Evolutionary conservation across 2,113 vertebrate species (phyloP).

Genomic region (Mystacornis crossleyi): DNA sequence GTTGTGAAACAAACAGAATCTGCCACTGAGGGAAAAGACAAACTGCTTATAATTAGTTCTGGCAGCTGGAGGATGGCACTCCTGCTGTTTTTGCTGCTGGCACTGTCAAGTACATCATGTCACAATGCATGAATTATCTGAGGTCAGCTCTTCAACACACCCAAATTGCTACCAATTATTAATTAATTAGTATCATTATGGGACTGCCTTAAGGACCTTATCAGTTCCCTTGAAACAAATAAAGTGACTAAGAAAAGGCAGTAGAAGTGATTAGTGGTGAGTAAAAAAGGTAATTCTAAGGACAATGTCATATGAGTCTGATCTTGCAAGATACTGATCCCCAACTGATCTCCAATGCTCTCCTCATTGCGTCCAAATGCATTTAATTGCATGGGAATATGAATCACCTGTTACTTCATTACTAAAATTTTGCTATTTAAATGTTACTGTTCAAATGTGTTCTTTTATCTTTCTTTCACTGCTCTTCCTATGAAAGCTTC

Average conservation of each 20-base stretch:
- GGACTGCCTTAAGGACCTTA: constrained; percentile 3
- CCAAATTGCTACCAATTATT: constrained; percentile 61
- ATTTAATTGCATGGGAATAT: not conserved
- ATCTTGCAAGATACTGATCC: not conserved
- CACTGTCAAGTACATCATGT: constrained; percentile 55
- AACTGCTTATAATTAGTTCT: constrained; percentile 67
- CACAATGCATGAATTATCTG: constrained; percentile 48
- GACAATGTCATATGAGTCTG: not conserved
- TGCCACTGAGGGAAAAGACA: constrained; percentile 36
- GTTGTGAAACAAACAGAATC: constrained; percentile 46
- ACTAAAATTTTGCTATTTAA: not conserved
- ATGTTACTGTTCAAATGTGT: not conserved
- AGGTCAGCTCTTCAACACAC: constrained; percentile 52
- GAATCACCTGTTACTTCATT: not conserved
- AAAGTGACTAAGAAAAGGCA: not conserved
- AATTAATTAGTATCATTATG: constrained; percentile 61
- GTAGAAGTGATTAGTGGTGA: not conserved
- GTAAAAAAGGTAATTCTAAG: not conserved
- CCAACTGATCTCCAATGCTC: not conserved
- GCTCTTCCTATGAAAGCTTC: not conserved
- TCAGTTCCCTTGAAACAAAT: constrained; percentile 10
- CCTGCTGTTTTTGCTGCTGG: constrained; percentile 66
- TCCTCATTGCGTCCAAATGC: not conserved
- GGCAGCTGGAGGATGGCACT: constrained; percentile 64
- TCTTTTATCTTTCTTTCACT: not conserved